Evolutionary conservation across 2,888 invertebrate genomes (phyloP), one percentile per base, ranked within the genome.

Genomic region (Melangyna quadrimaculata): DNA sequence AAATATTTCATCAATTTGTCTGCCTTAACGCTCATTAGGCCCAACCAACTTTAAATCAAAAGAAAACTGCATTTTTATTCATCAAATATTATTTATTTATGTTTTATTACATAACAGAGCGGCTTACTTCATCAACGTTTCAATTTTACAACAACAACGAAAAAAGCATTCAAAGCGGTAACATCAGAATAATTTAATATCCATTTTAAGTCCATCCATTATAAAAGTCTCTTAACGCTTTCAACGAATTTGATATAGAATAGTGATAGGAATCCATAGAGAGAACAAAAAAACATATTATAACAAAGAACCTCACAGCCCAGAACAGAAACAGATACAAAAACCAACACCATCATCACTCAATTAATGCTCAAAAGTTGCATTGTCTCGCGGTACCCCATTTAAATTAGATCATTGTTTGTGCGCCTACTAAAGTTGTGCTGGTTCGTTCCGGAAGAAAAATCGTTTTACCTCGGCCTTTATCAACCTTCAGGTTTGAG

Each of bases 361-460:
- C 72, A 73, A 73, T 73, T 73, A 72, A 72, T 35, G 61, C 65
- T 65, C 29, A 45, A 74, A n/a, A 57, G 35, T 45, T 55, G 37
- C 78, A 72, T 72, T 78, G 82, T 78, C 82, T 78, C 53, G 24
- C n/a, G 24, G 24, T 27, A 51, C 29, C 29, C 61, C 74, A 74
- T 69, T 79, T 79, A 78, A 53, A 59, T 37, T 72, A 27, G 57
- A 65, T 45, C 65, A 32, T 45, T 67, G 22, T 32, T 19, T 61
- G 7, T 51, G 19, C 10, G 59, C 22, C 59, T 59, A 24, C 65
- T 65, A 59, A 40, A 78, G 43, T 67, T 77, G 17, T 51, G 59
- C 10, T 67, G 40, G 81, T 82, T 82, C 82, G 81, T 82, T 82
- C 82, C 82, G 82, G 78, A 82, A 82, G 78, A 78, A 72, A 82